Conservation (phyloP, 2,888 invertebrate species). For the Tillus elongatus region DNA sequence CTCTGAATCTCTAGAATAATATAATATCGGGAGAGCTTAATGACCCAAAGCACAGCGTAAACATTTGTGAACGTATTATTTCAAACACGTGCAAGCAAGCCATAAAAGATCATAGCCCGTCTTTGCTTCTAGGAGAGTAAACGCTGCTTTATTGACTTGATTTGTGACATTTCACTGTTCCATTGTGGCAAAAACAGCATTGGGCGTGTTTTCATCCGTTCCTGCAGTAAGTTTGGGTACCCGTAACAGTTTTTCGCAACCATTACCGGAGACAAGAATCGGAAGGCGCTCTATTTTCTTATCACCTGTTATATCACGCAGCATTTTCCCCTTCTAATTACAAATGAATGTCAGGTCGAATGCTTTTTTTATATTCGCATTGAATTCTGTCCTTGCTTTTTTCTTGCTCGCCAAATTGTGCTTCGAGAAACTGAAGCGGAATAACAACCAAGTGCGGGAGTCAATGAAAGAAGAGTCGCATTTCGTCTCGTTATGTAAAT, state of each 20-base stretch:
- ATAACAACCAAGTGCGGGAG: too few relatives aligned
- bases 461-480: background rate
- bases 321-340: constrained; percentile 9
- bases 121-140: background rate
- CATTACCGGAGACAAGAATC: constrained; percentile 10
- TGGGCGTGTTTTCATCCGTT: background rate
- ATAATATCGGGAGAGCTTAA: background rate
- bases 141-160: background rate
- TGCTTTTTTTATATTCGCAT: constrained; percentile 6
- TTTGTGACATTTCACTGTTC: background rate
- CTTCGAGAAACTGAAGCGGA: constrained; percentile 4
- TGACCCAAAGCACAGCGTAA: too few relatives aligned
- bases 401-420: constrained; percentile 6
- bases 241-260: constrained; percentile 9
- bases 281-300: constrained; percentile 9
- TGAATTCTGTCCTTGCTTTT: constrained; percentile 2
- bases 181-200: constrained; percentile 5
- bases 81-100: too few relatives aligned
- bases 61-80: too few relatives aligned
- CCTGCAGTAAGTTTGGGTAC: constrained; percentile 7
- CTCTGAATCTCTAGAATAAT: background rate
- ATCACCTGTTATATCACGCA: constrained; percentile 5
- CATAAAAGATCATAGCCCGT: background rate
- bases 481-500: constrained; percentile 1
- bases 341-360: background rate